Percentiles rank a stretch among this genome's conserved stretches.
Conservation (phyloP, 2,888 invertebrate genomes). For the Sericinus montela region DNA sequence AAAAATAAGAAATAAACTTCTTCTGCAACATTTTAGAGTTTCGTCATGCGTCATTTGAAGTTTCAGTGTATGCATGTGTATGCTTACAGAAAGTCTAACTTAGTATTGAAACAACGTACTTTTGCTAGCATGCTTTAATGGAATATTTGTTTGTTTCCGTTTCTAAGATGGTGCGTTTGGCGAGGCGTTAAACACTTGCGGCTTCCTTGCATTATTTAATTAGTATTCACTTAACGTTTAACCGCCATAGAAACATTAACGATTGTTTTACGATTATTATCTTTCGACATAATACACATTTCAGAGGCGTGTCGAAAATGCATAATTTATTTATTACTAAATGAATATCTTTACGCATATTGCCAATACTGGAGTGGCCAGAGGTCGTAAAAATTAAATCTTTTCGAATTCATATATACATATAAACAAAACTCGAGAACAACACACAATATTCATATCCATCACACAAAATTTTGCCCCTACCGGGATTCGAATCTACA, state of each 20-base stretch:
- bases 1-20: too few species aligned
- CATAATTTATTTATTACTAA: too few species aligned
- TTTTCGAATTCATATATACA: too few species aligned
- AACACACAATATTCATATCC: too few species aligned
- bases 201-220: constrained; percentile 35
- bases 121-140: constrained; percentile 45
- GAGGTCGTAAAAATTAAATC: too few species aligned
- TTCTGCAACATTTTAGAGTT: background rate
- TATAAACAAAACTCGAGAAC: too few species aligned
- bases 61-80: background rate
- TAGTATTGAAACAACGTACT: constrained; percentile 25
- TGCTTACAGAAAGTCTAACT: constrained; percentile 13
- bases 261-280: constrained; percentile 7
- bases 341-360: too few species aligned
- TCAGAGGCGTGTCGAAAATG: too few species aligned
- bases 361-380: too few species aligned
- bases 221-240: constrained; percentile 33
- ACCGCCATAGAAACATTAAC: constrained; percentile 15
- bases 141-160: constrained; percentile 44
- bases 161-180: constrained; percentile 28
- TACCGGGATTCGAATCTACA: too few species aligned
- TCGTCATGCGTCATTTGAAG: background rate
- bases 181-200: constrained; percentile 36
- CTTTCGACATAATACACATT: background rate
- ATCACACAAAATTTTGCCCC: too few species aligned